Conservation (phyloP, 2,113 vertebrate genomes). For the Phasianus colchicus region DNA sequence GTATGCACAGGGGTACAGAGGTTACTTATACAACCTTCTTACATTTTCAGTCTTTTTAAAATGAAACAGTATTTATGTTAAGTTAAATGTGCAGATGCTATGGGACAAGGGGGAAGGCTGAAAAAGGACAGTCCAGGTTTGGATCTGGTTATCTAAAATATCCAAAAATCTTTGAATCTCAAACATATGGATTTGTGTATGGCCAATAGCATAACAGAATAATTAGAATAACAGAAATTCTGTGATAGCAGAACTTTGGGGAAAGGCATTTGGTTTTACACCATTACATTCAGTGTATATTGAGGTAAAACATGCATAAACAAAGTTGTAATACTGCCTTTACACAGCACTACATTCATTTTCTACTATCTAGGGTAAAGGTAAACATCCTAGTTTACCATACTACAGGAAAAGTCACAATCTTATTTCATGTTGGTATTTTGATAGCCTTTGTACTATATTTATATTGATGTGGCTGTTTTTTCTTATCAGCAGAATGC, state of each 20-base stretch:
- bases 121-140: not conserved
- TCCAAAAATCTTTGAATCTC: not conserved
- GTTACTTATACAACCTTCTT: not conserved
- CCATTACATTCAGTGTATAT: accelerated
- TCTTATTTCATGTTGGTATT: not conserved
- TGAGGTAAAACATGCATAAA: not conserved
- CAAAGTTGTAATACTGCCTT: not conserved
- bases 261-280: not conserved
- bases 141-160: not conserved
- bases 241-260: not conserved
- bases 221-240: not conserved
- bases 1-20: not conserved
- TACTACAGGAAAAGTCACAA: not conserved
- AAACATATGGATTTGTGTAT: accelerated
- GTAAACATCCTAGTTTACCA: not conserved
- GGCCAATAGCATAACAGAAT: too few relatives aligned
- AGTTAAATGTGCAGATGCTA: not conserved
- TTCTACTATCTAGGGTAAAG: not conserved
- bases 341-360: not conserved
- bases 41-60: not conserved
- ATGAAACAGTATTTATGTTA: not conserved
- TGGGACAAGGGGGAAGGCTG: not conserved
- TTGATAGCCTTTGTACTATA: not conserved
- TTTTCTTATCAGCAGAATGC: not conserved
- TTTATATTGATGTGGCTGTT: not conserved